phyloP scores from a whole-genome alignment of 2,888 invertebrate genomes.

The Chesias legatella region DNA sequence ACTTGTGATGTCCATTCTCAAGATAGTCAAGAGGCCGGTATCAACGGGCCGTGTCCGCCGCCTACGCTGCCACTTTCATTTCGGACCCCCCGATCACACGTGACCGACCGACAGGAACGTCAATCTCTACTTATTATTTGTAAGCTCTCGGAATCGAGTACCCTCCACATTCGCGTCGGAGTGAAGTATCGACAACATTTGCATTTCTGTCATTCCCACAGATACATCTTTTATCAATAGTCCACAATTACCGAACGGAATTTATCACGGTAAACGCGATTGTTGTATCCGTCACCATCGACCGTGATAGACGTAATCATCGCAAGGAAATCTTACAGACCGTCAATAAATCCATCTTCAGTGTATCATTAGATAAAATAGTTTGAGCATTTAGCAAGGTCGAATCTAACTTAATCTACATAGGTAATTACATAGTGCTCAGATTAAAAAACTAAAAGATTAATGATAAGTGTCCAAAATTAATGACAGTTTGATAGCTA shows the following conservation, averaged over 20 bases:
- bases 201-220: slow-evolving; percentile 57
- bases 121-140: slow-evolving; percentile 51
- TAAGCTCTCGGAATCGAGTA: slow-evolving; percentile 48
- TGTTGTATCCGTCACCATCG: slow-evolving; percentile 35
- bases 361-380: slow-evolving; percentile 21
- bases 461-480: slow-evolving; percentile 23
- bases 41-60: slow-evolving; percentile 36
- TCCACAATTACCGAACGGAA: slow-evolving; percentile 48
- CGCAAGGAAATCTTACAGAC: slow-evolving; percentile 13
- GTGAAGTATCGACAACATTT: slow-evolving; percentile 47
- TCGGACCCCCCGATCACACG: slow-evolving; percentile 62
- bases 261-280: slow-evolving; percentile 39
- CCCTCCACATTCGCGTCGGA: slow-evolving; percentile 40
- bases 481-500: slow-evolving; percentile 22
- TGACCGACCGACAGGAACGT: slow-evolving; percentile 57
- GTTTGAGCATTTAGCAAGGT: slow-evolving; percentile 24
- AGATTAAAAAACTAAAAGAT: slow-evolving; percentile 24
- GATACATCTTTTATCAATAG: slow-evolving; percentile 49
- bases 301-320: slow-evolving; percentile 29
- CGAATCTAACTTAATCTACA: slow-evolving; percentile 23
- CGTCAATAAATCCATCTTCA: slow-evolving; percentile 16
- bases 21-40: slow-evolving; percentile 46
- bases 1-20: slow-evolving; percentile 55
- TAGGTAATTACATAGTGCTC: slow-evolving; percentile 26
- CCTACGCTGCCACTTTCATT: slow-evolving; percentile 74